Conservation (phyloP, 2,797 vertebrate species). For the Coregonus ussuriensis region DNA sequence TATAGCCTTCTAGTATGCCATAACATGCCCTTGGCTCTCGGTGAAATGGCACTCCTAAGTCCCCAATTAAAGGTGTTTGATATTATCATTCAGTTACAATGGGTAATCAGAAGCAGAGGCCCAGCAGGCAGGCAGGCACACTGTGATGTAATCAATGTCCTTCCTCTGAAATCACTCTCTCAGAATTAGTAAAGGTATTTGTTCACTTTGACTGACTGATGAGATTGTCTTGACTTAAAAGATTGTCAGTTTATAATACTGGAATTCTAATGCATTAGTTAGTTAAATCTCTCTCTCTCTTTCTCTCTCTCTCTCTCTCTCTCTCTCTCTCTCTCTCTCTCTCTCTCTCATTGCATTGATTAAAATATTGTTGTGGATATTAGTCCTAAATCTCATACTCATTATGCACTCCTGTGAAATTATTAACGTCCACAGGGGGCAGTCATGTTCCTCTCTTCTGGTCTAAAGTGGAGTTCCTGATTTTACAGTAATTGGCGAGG, state of each 20-base stretch:
- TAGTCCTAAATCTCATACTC: background rate
- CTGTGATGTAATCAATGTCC: background rate
- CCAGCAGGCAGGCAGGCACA: background rate
- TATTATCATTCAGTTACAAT: background rate
- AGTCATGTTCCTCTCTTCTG: constrained; percentile 37
- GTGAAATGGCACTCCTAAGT: background rate
- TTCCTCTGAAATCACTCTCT: background rate
- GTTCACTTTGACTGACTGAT: constrained; percentile 7
- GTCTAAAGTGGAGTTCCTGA: constrained; percentile 9
- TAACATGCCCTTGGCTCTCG: background rate
- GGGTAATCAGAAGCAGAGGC: background rate
- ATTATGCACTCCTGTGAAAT: constrained; percentile 4
- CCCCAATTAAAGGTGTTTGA: background rate
- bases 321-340: no score
- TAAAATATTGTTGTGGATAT: background rate
- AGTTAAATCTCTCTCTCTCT: no score
- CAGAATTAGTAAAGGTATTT: constrained; percentile 16
- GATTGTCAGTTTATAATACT: background rate
- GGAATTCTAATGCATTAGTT: background rate
- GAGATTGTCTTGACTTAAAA: no score
- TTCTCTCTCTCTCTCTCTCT: no score
- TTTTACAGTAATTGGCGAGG: background rate
- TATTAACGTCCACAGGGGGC: constrained; percentile 61
- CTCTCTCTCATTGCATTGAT: no score
- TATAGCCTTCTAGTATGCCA: background rate